These are phyloP conservation scores for Limnephilus rhombicus DNA, from an alignment of 2,888 invertebrate genomes.

Conservation along the genomic window DNA sequence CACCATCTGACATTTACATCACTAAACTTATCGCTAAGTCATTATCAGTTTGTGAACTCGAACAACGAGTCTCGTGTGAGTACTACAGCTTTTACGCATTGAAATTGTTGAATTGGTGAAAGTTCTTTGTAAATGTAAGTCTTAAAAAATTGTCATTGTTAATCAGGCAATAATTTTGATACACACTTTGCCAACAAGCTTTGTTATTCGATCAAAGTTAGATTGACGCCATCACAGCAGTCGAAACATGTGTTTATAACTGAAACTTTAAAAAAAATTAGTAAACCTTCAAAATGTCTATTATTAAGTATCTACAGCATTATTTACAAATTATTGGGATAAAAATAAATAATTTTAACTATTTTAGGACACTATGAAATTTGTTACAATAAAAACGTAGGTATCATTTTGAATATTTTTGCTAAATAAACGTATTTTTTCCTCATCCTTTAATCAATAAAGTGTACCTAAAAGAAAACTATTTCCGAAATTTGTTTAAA, in stretches of 20 bases:
- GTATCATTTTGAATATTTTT: not conserved
- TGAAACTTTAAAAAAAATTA: not conserved
- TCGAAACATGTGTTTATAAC: not conserved
- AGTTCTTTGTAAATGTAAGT: not conserved
- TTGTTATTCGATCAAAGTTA: not conserved
- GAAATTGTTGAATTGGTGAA: not conserved
- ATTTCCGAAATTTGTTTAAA: not conserved
- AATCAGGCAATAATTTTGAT: not conserved
- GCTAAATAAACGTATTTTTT: not conserved
- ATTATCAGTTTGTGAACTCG: not conserved
- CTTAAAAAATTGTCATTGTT: not conserved
- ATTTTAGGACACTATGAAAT: no score
- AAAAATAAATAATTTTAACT: not conserved
- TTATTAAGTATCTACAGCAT: no score
- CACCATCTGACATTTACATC: constrained; percentile 5
- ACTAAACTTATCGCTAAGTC: not conserved
- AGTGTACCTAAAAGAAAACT: not conserved
- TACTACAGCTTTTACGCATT: not conserved
- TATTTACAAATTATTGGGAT: no score
- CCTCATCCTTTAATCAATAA: not conserved
- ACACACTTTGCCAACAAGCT: not conserved
- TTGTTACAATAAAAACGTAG: no score
- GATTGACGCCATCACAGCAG: not conserved
- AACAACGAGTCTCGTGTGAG: not conserved
- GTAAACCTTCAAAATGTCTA: no score